These are phyloP conservation scores for Hippoglossus hippoglossus DNA, from an alignment of 2,797 vertebrate genomes.

Conservation along the genomic window DNA sequence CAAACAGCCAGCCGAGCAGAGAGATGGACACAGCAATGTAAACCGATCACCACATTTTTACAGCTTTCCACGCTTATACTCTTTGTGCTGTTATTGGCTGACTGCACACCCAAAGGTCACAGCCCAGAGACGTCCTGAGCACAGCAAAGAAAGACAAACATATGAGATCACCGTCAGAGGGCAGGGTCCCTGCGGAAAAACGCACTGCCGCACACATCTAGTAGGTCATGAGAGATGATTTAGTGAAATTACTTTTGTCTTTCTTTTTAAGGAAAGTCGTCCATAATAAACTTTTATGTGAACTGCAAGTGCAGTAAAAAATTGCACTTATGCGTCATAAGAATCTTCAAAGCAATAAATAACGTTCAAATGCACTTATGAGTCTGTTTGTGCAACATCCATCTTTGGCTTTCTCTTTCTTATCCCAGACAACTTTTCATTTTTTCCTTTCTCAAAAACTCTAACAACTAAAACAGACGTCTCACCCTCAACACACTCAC, in stretches of 20 bases:
- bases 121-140: not conserved
- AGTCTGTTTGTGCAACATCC: not conserved
- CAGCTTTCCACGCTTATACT: not conserved
- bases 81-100: not conserved
- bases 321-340: not conserved
- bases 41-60: not conserved
- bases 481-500: not conserved
- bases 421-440: no score
- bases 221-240: no score
- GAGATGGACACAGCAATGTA: not conserved
- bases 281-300: not conserved
- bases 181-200: no score
- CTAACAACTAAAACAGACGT: not conserved
- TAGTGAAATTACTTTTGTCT: no score
- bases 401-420: no score
- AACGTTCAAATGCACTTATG: not conserved
- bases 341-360: no score
- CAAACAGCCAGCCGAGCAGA: not conserved
- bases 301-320: not conserved
- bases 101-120: not conserved
- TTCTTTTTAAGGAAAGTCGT: no score
- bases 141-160: not conserved
- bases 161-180: not conserved
- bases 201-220: no score
- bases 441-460: no score